Evolutionary conservation across 2,113 vertebrate species (phyloP).

Genomic region (Oryzias woworae): DNA sequence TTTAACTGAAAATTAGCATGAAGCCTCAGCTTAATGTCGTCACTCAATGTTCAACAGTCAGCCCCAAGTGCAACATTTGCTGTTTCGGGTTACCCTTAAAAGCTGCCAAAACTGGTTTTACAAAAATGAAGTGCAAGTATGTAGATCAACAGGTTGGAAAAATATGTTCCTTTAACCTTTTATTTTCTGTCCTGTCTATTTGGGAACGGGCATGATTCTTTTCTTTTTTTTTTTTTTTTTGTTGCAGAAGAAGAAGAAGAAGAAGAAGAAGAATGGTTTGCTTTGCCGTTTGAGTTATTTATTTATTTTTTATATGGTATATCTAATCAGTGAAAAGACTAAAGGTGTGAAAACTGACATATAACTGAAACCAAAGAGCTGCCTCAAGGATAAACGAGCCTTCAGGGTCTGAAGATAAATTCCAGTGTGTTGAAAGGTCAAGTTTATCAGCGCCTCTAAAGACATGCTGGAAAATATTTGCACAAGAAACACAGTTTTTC

Average conservation of each 20-base stretch:
- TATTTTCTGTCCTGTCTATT: background rate
- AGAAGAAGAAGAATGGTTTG: too few relatives aligned
- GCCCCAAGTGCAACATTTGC: slow-evolving; percentile 3
- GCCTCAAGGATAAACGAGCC: background rate
- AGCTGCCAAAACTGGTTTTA: slow-evolving; percentile 22
- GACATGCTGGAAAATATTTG: background rate
- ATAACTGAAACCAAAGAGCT: background rate
- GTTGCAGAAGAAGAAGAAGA: too few relatives aligned
- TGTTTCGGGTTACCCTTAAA: background rate
- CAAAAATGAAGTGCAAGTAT: background rate
- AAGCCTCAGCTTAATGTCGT: background rate
- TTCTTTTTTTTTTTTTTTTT: too few relatives aligned
- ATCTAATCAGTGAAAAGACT: too few relatives aligned
- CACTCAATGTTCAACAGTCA: background rate
- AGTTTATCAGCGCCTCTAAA: background rate
- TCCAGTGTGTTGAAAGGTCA: too few relatives aligned
- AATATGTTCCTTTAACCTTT: too few relatives aligned
- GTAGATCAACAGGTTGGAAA: background rate
- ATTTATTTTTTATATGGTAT: too few relatives aligned
- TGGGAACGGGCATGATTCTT: too few relatives aligned
- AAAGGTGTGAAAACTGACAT: background rate
- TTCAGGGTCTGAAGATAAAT: background rate
- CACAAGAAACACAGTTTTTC: background rate
- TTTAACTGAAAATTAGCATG: too few relatives aligned
- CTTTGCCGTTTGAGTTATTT: too few relatives aligned